Percentiles rank a stretch among this genome's conserved stretches.
phyloP scores from a whole-genome alignment of 2,113 vertebrate species.

The Gyps fulvus region DNA sequence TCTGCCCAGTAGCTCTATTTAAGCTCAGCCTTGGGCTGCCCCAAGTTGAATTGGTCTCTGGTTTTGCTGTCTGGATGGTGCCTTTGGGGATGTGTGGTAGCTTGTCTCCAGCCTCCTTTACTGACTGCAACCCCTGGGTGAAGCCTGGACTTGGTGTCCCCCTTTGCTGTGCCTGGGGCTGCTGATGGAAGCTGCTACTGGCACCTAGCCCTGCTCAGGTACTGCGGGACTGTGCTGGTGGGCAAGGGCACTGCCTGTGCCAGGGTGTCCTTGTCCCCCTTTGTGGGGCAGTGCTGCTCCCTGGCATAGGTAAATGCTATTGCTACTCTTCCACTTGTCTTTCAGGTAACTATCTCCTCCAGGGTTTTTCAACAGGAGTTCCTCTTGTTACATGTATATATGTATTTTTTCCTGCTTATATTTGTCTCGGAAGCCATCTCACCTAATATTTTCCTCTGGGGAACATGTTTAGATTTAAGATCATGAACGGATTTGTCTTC shows the following conservation, averaged over 20 bases:
- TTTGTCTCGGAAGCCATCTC: background rate
- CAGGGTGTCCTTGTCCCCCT: background rate
- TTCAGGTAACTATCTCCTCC: background rate
- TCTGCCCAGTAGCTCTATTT: background rate
- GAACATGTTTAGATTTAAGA: background rate
- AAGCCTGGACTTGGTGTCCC: background rate
- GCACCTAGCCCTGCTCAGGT: background rate
- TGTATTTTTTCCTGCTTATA: background rate
- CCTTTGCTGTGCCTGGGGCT: background rate
- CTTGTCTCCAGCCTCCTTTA: rapidly evolving
- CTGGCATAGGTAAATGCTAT: background rate
- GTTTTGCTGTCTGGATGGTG: rapidly evolving
- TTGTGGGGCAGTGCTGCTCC: background rate
- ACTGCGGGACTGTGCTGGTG: background rate
- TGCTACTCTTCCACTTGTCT: background rate
- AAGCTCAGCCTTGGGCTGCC: background rate
- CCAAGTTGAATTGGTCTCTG: rapidly evolving
- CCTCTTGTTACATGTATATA: rapidly evolving
- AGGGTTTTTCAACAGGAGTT: background rate
- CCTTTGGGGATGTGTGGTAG: rapidly evolving
- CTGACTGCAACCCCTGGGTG: background rate
- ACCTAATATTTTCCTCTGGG: background rate
- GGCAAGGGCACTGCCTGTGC: background rate
- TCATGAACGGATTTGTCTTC: background rate
- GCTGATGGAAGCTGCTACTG: background rate